phyloP scores from a whole-genome alignment of 2,797 vertebrate species.

The Eptatretus atami region DNA sequence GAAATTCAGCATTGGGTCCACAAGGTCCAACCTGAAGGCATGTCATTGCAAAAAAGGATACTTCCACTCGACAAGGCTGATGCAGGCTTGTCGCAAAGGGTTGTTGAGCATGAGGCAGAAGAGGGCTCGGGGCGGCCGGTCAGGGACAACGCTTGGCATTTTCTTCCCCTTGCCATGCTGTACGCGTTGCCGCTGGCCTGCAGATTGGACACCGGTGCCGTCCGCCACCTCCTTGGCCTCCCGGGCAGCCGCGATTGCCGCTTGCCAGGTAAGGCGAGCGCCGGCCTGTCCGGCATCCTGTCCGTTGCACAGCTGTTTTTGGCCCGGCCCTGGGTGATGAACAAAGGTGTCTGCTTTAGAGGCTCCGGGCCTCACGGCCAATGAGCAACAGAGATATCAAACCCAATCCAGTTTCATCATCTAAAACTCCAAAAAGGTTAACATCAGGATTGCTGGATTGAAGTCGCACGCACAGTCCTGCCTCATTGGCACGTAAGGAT shows the following conservation, averaged over 20 bases:
- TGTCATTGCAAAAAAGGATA: slow-evolving; percentile 36
- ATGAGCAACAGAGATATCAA: background rate
- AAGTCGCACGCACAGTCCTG: too few species aligned
- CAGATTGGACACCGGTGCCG: slow-evolving; percentile 13
- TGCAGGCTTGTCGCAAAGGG: slow-evolving; percentile 92
- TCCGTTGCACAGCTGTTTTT: background rate
- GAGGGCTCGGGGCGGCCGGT: slow-evolving; percentile 61
- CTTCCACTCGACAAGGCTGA: slow-evolving; percentile 99
- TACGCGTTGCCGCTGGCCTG: slow-evolving; percentile 76
- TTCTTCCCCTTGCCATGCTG: slow-evolving; percentile 99
- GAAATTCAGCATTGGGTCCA: too few species aligned
- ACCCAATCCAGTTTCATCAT: too few species aligned
- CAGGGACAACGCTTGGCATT: slow-evolving; percentile 68
- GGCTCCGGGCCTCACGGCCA: background rate
- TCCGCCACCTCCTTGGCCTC: slow-evolving; percentile 44
- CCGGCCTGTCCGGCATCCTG: background rate
- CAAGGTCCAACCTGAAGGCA: too few species aligned
- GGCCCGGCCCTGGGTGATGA: background rate
- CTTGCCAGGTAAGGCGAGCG: slow-evolving; percentile 53
- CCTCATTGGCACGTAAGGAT: too few species aligned
- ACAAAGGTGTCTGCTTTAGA: background rate
- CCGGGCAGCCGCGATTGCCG: slow-evolving; percentile 59
- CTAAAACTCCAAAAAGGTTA: too few species aligned
- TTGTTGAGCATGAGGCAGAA: slow-evolving; percentile 97
- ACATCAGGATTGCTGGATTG: too few species aligned